phyloP scores from a whole-genome alignment of 2,888 invertebrate genomes.

The Gryllus longicercus region DNA sequence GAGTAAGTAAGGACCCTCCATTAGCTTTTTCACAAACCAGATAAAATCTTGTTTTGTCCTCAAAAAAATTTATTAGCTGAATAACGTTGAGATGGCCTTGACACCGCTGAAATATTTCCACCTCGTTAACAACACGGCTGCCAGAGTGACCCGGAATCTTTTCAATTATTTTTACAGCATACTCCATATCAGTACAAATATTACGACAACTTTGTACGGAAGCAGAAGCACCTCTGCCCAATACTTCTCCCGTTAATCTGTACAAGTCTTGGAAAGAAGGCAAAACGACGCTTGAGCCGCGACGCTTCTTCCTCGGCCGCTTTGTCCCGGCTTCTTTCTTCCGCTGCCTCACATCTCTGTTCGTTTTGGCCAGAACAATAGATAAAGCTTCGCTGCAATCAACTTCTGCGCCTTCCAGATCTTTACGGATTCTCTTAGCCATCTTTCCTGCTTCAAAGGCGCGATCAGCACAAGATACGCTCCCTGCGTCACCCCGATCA shows the following conservation, averaged over 20 bases:
- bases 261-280: constrained; percentile 94
- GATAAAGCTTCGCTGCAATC: constrained; percentile 47
- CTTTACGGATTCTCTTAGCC: constrained; percentile 66
- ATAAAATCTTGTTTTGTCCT: constrained; percentile 94
- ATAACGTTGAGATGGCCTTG: constrained; percentile 96
- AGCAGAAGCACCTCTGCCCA: constrained; percentile 96
- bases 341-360: constrained; percentile 52
- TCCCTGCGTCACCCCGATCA: background rate
- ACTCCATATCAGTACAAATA: constrained; percentile 87
- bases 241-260: constrained; percentile 88
- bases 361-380: constrained; percentile 42
- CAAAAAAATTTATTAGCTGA: constrained; percentile 95
- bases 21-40: constrained; percentile 97
- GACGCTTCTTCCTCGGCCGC: constrained; percentile 85
- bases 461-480: background rate
- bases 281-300: constrained; percentile 81
- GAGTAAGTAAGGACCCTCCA: constrained; percentile 88
- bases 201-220: constrained; percentile 92
- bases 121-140: constrained; percentile 93
- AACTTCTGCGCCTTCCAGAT: constrained; percentile 55
- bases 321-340: constrained; percentile 86
- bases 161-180: constrained; percentile 95
- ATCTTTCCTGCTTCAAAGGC: constrained; percentile 45
- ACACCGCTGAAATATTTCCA: constrained; percentile 98
- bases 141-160: constrained; percentile 93